Base-by-base conservation (phyloP, 2,113 vertebrate species). In the Pollimyrus isidori region DNA sequence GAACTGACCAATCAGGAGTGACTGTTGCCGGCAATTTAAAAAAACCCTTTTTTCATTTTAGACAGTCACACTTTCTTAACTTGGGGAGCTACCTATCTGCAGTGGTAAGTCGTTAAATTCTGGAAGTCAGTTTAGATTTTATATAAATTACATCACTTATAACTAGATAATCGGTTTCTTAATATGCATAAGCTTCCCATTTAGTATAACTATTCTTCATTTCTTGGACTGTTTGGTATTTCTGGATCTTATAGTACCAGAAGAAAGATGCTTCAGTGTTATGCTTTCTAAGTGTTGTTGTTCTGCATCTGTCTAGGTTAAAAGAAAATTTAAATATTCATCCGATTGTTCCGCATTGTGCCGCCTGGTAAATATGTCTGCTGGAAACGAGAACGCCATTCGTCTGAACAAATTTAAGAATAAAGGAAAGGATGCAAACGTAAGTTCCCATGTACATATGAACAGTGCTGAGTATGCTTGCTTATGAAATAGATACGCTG, bases 341-440 rank as follows among this genome's bases (percentile, higher is more conserved):
- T 42, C 17, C 15, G 30, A 80, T 84, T 84, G 46, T n/a, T 84
- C 45, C 39, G 7, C 82, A 42, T 35, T 35, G 26, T 39, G 85
- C 5, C 23, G 30, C n/a, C 50, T 15, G 15, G 39, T 91, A 89
- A 94, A 93, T 73, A 99, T 99, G 98, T 97, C 97, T 86, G 90
- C 95, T 1, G 95, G 94, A 90, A 96, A 94, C 92, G 95, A 96
- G 45, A 94, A 88, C 80, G 93, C 94, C 88, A 94, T 92, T 92
- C 97, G 97, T 17, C 91, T 98, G 89, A 96, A 92, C 93, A 96
- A 96, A 90, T 99, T 98, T 94, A 99, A 99, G 95, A 98, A 99
- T 94, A 99, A 98, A 93, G 97, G 97, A 1, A 98, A 97, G 91
- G 97, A 98, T 89, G 96, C 93, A 26, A 92, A 52, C 49, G 93